These are phyloP conservation scores for Hafferia zeledoni DNA, from an alignment of 2,797 vertebrate species.

Conservation along the genomic window DNA sequence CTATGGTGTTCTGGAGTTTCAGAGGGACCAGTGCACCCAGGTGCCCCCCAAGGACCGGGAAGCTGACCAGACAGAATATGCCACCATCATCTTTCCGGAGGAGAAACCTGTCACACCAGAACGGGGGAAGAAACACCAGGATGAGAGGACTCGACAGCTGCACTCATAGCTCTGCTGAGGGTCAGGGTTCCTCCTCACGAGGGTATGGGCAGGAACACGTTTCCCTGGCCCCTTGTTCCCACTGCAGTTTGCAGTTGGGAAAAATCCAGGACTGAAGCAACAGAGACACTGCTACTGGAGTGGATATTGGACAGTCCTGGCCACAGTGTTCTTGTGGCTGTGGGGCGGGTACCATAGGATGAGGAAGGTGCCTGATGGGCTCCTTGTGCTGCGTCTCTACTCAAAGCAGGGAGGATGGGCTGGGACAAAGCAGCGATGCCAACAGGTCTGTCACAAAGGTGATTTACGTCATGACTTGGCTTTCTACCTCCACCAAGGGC, in stretches of 20 bases:
- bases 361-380: neutral
- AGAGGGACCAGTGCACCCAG: neutral
- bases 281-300: neutral
- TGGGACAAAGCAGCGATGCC: neutral
- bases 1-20: constrained; percentile 77
- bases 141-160: neutral
- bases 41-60: neutral
- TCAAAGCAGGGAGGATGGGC: neutral
- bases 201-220: neutral
- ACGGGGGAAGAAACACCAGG: neutral
- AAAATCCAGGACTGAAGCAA: neutral
- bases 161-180: neutral
- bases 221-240: neutral
- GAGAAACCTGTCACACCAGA: neutral
- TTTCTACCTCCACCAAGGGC: neutral
- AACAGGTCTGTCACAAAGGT: neutral
- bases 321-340: rapidly evolving
- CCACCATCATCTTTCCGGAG: constrained; percentile 78
- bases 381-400: neutral
- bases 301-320: neutral
- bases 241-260: neutral
- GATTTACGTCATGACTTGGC: rapidly evolving
- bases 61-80: constrained; percentile 76
- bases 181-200: neutral
- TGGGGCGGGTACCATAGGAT: neutral